Percentiles rank a stretch among this genome's conserved stretches.
These are phyloP conservation scores for Zaprionus inermis DNA, from an alignment of 1,140 invertebrate species.

Conservation along the genomic window DNA sequence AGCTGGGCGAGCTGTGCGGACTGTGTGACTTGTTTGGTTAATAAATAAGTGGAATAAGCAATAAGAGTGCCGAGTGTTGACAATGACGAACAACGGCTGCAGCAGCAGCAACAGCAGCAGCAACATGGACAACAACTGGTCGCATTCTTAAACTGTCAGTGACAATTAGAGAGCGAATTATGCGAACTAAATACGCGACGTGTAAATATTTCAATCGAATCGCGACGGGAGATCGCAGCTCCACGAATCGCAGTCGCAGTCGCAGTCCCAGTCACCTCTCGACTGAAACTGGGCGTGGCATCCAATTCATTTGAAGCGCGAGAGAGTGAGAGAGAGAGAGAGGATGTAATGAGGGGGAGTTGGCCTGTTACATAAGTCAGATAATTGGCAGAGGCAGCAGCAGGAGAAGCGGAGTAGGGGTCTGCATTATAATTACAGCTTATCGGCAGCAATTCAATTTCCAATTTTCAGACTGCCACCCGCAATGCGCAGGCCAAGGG, in stretches of 20 bases:
- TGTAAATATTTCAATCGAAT: conserved; percentile 42
- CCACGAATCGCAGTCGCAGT: no score
- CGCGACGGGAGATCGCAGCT: conserved; percentile 24
- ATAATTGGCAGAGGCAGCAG: conserved; percentile 27
- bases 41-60: conserved; percentile 35
- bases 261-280: background rate
- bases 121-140: conserved; percentile 24
- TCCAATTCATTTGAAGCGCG: background rate
- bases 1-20: conserved; percentile 15
- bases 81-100: conserved; percentile 39
- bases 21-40: conserved; percentile 29
- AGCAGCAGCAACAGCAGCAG: conserved; percentile 12
- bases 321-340: background rate
- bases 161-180: conserved; percentile 74
- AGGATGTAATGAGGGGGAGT: background rate
- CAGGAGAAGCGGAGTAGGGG: background rate
- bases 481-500: background rate
- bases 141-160: conserved; percentile 67
- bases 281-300: conserved; percentile 52
- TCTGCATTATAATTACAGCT: conserved; percentile 65
- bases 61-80: conserved; percentile 38
- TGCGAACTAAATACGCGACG: conserved; percentile 71
- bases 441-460: conserved; percentile 46
- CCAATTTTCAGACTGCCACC: conserved; percentile 12
- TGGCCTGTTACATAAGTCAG: conserved; percentile 28